Base-by-base conservation (phyloP, 2,797 vertebrate genomes). In the Limosa lapponica region DNA sequence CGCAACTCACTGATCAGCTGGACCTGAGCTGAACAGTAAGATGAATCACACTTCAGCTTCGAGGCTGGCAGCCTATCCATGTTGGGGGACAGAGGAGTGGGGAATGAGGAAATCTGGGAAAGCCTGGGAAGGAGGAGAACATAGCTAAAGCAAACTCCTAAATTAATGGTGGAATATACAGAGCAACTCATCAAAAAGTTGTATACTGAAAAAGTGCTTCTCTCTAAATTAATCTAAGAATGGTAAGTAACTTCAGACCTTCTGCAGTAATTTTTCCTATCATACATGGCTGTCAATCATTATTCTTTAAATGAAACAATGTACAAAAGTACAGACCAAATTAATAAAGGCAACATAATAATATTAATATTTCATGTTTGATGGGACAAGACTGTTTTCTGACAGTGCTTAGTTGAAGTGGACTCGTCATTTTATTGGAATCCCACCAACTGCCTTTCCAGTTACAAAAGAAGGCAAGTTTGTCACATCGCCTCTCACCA, bases 41-140 rank as follows among this genome's bases (percentile, higher is more conserved):
- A 77, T 36, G 28, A 69, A 49, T 54, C 19, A 41, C 7, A 2
- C 37, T 51, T 79, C 43, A 82, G 28, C 44, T 90, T 67, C n/a
- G 80, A 73, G 34, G 22, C 54, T 87, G 81, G 44, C 69, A 67
- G 9, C 6, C 24, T 36, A 75, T 27, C 7, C 24, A 43, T 25
- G 20, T 4, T 44, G 64, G 12, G 37, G 18, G 28, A 8, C 3
- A 41, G 2, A 3, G 1, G 6, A 8, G 3, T 8, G 3, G 5
- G 5, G 18, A 72, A 65, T 11, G 1, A 84, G 8, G 32, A 93
- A 70, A 51, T 23, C 20, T 24, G 22, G 36, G 30, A 28, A 87
- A 44, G 66, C 49, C 32, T 72, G 43, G 24, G 32, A 81, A 81
- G 30, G 34, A 69, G 4, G 12, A 95, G 16, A 57, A 51, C 13